Conservation (phyloP, 2,888 invertebrate species). For the Strigamia maritima region DNA sequence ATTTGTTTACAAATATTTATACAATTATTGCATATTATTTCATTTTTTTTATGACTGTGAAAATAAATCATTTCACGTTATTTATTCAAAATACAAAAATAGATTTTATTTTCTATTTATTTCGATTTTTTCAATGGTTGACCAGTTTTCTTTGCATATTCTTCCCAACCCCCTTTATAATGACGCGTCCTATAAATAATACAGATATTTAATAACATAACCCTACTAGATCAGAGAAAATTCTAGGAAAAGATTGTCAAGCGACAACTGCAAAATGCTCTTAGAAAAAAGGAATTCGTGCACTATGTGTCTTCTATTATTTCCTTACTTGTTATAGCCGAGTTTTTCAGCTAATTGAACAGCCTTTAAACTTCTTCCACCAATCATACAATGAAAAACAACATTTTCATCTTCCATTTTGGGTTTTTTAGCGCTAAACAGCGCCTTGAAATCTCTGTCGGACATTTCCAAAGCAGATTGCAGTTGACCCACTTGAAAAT, state of each 20-base stretch:
- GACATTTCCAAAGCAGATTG: slow-evolving; percentile 54
- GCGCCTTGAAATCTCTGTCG: slow-evolving; percentile 59
- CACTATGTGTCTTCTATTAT: background rate
- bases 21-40: no score
- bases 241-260: background rate
- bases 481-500: slow-evolving; percentile 47
- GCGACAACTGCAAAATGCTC: background rate
- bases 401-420: slow-evolving; percentile 47
- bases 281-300: background rate
- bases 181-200: slow-evolving; percentile 40
- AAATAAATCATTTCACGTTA: no score
- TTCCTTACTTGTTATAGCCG: slow-evolving; percentile 40
- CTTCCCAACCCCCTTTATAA: slow-evolving; percentile 42
- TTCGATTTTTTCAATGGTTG: slow-evolving; percentile 38
- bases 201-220: background rate
- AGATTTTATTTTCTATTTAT: background rate
- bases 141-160: slow-evolving; percentile 39
- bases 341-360: slow-evolving; percentile 9
- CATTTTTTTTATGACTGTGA: no score
- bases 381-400: slow-evolving; percentile 42
- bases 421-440: slow-evolving; percentile 63
- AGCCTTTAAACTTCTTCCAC: slow-evolving; percentile 42
- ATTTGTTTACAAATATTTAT: background rate
- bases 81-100: background rate
- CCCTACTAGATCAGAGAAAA: background rate